These are phyloP conservation scores for Adineta ricciae DNA, from an alignment of 2,888 invertebrate genomes.

Conservation along the genomic window DNA sequence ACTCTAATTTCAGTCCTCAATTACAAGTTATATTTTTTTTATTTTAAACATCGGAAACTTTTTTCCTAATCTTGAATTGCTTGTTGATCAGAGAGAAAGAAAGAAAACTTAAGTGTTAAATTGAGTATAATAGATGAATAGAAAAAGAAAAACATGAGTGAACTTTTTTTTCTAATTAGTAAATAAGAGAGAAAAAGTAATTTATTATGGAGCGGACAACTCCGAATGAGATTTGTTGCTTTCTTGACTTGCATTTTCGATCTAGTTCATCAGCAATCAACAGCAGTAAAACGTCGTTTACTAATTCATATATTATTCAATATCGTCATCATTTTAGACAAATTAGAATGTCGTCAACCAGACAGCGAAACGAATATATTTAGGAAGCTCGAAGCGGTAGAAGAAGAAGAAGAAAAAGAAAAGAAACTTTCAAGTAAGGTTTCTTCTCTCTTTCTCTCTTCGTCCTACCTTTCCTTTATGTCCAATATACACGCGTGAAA, in stretches of 20 bases:
- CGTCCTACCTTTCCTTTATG: neutral
- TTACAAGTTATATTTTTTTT: neutral
- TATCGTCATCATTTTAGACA: neutral
- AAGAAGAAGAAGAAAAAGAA: neutral
- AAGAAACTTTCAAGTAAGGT: neutral
- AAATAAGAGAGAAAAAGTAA: too few species aligned
- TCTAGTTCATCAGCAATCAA: neutral
- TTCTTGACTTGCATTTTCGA: too few species aligned
- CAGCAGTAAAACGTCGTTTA: neutral
- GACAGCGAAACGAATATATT: neutral
- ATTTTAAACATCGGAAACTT: neutral
- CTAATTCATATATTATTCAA: neutral
- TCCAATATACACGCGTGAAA: slow-evolving; percentile 9
- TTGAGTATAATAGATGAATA: neutral
- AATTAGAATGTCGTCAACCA: neutral
- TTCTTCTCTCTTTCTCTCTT: neutral
- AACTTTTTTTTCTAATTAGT: neutral
- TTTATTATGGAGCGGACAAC: too few species aligned
- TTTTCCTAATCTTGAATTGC: neutral
- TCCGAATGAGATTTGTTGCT: too few species aligned
- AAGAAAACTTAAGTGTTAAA: neutral
- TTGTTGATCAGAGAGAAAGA: neutral
- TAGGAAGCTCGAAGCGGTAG: neutral
- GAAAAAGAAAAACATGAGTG: neutral
- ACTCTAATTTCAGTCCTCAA: neutral